These are phyloP conservation scores for Nymphicus hollandicus DNA, from an alignment of 2,113 vertebrate genomes.

Conservation along the genomic window DNA sequence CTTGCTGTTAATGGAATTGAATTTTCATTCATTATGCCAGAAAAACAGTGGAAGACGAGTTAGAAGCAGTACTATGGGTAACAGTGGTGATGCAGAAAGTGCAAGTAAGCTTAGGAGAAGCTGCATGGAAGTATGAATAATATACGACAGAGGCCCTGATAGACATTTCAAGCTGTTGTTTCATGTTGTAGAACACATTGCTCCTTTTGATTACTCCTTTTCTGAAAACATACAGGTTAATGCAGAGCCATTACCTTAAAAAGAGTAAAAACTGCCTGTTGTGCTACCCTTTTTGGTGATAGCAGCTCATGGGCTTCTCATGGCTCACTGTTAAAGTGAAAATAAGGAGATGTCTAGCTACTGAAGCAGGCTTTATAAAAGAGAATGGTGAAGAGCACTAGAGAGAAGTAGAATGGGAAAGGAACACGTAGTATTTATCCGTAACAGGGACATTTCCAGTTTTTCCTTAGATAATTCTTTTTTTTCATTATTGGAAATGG, in stretches of 20 bases:
- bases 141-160: background rate
- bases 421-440: background rate
- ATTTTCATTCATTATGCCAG: background rate
- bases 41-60: background rate
- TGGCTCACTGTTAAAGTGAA: background rate
- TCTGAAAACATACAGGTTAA: background rate
- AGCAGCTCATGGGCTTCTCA: background rate
- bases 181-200: background rate
- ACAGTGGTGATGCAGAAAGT: background rate
- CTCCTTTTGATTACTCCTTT: background rate
- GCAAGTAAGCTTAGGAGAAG: background rate
- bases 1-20: background rate
- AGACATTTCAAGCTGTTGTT: background rate
- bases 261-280: background rate
- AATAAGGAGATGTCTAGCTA: background rate
- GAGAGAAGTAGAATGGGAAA: background rate
- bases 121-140: background rate
- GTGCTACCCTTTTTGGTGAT: background rate
- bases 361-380: background rate
- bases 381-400: background rate
- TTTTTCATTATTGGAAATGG: conserved; percentile 29
- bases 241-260: background rate
- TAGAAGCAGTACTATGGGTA: background rate
- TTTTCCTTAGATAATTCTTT: conserved; percentile 26
- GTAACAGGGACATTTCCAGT: background rate